Evolutionary conservation across 1,140 invertebrate genomes (phyloP).

Genomic region (Macrobrachium rosenbergii): DNA sequence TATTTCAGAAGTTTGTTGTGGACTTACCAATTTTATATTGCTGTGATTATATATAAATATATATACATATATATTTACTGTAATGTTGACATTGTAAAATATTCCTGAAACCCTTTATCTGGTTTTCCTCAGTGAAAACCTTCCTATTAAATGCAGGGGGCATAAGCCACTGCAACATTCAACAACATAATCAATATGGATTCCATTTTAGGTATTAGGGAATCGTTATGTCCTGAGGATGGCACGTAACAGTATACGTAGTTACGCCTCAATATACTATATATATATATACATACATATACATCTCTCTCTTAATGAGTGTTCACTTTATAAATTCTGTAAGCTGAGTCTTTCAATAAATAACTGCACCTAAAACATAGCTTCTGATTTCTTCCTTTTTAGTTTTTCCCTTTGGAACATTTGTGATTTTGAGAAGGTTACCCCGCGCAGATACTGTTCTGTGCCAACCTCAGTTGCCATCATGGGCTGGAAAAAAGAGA

Average conservation of each 20-base stretch:
- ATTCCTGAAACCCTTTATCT: constrained; percentile 28
- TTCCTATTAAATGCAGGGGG: constrained; percentile 9
- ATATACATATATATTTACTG: constrained; percentile 36
- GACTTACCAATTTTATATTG: constrained; percentile 53
- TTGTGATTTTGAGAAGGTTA: neutral
- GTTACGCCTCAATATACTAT: neutral
- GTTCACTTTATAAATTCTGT: constrained; percentile 7
- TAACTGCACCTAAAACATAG: constrained; percentile 5
- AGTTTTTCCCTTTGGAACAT: neutral
- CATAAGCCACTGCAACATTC: constrained; percentile 25
- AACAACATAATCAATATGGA: constrained; percentile 61
- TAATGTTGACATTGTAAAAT: constrained; percentile 48
- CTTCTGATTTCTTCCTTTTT: neutral
- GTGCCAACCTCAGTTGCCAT: constrained; percentile 40
- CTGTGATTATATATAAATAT: constrained; percentile 54
- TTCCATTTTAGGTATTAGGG: constrained; percentile 57
- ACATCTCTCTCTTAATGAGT: neutral
- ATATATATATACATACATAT: neutral
- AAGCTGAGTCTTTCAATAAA: constrained; percentile 17
- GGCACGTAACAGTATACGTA: constrained; percentile 34
- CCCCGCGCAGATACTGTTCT: constrained; percentile 8
- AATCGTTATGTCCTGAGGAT: constrained; percentile 44
- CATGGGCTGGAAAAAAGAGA: constrained; percentile 8
- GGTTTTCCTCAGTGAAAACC: neutral
- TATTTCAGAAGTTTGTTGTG: constrained; percentile 52